Conservation (phyloP, 2,113 vertebrate species). For the Chunga burmeisteri region DNA sequence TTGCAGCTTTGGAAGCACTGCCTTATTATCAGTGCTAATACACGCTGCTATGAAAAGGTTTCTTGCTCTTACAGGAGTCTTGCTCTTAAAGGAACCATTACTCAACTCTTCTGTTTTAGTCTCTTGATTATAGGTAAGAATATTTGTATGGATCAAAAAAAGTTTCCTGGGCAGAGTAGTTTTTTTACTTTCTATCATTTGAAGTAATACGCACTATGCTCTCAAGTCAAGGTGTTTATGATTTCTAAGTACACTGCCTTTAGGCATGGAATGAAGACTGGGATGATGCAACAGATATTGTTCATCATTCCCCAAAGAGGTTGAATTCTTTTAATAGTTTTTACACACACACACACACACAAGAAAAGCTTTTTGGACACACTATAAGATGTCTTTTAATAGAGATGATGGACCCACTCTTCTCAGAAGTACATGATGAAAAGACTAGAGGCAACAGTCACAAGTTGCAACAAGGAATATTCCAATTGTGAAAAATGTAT, state of each 20-base stretch:
- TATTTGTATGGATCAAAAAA: neutral
- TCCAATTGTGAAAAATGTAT: slow-evolving; percentile 1
- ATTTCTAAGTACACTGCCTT: neutral
- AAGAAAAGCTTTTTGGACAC: neutral
- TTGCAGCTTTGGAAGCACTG: neutral
- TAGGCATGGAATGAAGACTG: neutral
- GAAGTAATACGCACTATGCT: neutral
- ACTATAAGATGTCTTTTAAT: neutral
- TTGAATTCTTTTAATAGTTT: neutral
- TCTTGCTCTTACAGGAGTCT: neutral
- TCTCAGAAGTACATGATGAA: neutral
- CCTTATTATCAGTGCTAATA: neutral
- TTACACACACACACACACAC: neutral
- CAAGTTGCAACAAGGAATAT: slow-evolving; percentile 20
- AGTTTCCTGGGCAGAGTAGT: neutral
- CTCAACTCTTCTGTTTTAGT: neutral
- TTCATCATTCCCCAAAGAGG: neutral
- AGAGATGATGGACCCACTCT: neutral
- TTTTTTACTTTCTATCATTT: neutral
- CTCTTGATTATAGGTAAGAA: neutral
- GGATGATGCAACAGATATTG: neutral
- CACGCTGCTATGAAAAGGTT: neutral
- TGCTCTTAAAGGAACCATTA: neutral
- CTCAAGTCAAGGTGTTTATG: neutral
- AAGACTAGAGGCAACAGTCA: neutral